Conservation (phyloP, 2,797 vertebrate genomes). For the Tragopan temminckii region DNA sequence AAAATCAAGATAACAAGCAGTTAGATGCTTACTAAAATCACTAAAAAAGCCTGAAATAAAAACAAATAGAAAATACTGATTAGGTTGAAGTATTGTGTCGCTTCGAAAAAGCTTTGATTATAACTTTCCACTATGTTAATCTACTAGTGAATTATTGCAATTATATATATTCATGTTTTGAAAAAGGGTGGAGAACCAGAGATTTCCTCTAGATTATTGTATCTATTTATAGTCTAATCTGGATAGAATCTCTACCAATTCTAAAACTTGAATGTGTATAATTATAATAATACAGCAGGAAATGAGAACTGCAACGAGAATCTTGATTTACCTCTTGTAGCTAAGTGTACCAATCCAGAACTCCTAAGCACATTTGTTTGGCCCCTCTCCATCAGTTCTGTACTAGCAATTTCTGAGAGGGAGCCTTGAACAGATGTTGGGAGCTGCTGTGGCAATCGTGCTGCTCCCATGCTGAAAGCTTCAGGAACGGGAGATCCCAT, state of each 20-base stretch:
- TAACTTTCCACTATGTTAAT: constrained; percentile 42
- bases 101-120: constrained; percentile 59
- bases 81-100: constrained; percentile 17
- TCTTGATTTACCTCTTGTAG: constrained; percentile 23
- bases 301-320: background rate
- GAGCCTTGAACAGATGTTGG: rapidly evolving
- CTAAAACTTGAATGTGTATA: background rate
- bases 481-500: background rate
- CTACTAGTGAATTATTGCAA: constrained; percentile 32
- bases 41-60: constrained; percentile 42
- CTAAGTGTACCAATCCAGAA: background rate
- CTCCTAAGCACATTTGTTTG: background rate
- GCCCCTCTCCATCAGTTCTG: background rate
- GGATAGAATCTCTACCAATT: background rate
- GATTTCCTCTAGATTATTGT: background rate
- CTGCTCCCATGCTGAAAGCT: background rate
- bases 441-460: rapidly evolving
- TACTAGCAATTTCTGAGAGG: background rate
- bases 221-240: constrained; percentile 40
- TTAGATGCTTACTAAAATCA: constrained; percentile 27
- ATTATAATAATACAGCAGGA: constrained; percentile 16
- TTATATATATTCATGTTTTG: constrained; percentile 55
- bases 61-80: constrained; percentile 61
- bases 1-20: background rate
- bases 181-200: background rate